Evolutionary conservation across 64 coral and sea anemone genomes (phyloP).

Genomic region (Exaiptasia diaphana): DNA sequence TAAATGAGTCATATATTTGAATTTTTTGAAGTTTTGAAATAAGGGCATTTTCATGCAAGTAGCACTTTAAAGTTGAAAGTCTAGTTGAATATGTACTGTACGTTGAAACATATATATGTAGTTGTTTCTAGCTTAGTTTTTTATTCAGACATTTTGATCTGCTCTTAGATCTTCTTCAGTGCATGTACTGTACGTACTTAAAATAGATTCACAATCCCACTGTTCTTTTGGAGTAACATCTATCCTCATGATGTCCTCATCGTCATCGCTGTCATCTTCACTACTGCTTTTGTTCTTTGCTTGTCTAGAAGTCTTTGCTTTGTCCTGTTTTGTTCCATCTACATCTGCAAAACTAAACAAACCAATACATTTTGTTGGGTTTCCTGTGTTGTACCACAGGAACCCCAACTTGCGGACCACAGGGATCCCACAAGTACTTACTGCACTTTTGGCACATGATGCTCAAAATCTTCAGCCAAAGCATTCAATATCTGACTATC

Average conservation of each 20-base stretch:
- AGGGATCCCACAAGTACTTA: not conserved
- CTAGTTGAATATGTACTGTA: no score
- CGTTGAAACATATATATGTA: no score
- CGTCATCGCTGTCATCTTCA: slow-evolving; percentile 31
- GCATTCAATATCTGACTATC: slow-evolving; percentile 62
- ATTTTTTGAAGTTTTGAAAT: no score
- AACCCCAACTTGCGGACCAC: no score
- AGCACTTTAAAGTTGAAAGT: no score
- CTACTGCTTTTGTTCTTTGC: not conserved
- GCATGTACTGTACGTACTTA: no score
- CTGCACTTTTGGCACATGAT: slow-evolving; percentile 39
- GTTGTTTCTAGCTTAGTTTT: no score
- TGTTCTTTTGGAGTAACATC: slow-evolving; percentile 62
- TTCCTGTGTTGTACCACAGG: not conserved
- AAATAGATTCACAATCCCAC: slow-evolving; percentile 98
- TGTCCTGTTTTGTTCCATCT: not conserved
- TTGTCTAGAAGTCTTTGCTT: not conserved
- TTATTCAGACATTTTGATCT: no score
- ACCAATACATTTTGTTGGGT: not conserved
- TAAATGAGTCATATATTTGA: no score
- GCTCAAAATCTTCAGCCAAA: slow-evolving; percentile 61
- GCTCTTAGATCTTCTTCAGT: no score
- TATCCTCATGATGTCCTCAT: slow-evolving; percentile 44
- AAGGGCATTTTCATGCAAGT: no score
- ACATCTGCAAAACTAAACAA: not conserved